Conservation (phyloP, 2,113 vertebrate genomes). For the Falcunculus frontatus region DNA sequence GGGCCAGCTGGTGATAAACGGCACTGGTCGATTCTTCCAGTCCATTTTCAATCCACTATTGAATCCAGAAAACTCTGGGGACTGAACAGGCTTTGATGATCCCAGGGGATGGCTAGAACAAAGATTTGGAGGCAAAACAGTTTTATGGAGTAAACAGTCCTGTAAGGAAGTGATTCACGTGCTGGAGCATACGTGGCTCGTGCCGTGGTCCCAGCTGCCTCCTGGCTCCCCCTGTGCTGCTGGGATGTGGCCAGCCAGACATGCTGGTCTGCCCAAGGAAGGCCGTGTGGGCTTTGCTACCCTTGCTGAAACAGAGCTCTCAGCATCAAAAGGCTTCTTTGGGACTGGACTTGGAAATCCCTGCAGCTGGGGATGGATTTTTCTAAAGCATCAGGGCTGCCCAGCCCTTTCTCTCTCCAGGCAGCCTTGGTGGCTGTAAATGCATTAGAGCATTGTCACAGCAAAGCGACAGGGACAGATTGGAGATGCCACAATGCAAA, state of each 20-base stretch:
- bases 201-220: background rate
- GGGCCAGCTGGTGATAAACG: background rate
- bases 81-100: background rate
- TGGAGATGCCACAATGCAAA: background rate
- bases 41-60: background rate
- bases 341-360: background rate
- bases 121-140: background rate
- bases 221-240: background rate
- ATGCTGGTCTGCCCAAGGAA: background rate
- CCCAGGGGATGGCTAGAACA: background rate
- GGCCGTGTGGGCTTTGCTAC: background rate
- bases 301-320: background rate
- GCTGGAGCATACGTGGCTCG: background rate
- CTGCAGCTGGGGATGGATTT: background rate
- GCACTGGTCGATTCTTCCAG: accelerated
- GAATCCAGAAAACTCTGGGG: background rate
- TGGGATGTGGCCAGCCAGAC: background rate
- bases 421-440: background rate
- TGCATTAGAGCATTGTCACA: background rate
- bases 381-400: background rate
- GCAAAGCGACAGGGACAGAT: background rate
- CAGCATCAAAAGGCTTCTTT: background rate
- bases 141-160: background rate
- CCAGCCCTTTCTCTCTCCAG: background rate
- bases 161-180: background rate